Percentiles rank a stretch among this genome's conserved stretches.
These are phyloP conservation scores for Drosophila nigromelanica DNA, from an alignment of 1,140 invertebrate genomes.

Conservation along the genomic window DNA sequence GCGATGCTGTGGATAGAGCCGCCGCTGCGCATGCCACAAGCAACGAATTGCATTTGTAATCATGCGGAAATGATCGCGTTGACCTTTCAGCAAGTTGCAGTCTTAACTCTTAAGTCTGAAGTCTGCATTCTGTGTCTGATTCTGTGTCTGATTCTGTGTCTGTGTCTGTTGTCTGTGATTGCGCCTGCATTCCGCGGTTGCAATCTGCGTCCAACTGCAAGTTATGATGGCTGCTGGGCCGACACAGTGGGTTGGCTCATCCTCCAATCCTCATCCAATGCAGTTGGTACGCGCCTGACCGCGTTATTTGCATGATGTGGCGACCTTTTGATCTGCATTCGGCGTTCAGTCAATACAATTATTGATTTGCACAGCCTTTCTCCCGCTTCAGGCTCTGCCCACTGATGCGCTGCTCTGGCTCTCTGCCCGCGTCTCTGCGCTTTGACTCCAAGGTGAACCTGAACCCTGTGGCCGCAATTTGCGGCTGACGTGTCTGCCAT, in stretches of 20 bases:
- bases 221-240: conserved; percentile 33
- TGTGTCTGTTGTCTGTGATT: conserved; percentile 12
- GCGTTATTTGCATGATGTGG: conserved; percentile 54
- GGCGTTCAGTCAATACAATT: conserved; percentile 77
- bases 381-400: conserved; percentile 8
- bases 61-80: conserved; percentile 82
- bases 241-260: conserved; percentile 8
- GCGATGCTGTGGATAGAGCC: conserved; percentile 14
- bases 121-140: conserved; percentile 16
- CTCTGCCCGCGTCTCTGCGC: background rate
- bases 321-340: conserved; percentile 78
- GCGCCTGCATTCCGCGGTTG: conserved; percentile 42
- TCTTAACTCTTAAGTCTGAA: conserved; percentile 15
- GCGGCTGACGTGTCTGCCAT: conserved; percentile 62
- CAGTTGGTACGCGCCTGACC: conserved; percentile 12
- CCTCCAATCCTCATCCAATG: background rate
- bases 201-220: conserved; percentile 35
- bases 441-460: conserved; percentile 48
- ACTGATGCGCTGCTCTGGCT: conserved; percentile 36
- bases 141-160: conserved; percentile 5
- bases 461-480: conserved; percentile 61
- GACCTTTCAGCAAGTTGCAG: conserved; percentile 73
- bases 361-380: conserved; percentile 69
- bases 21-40: conserved; percentile 31
- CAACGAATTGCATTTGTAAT: conserved; percentile 73